A percentile compares a stretch with the other conserved stretches of the same genome.
Evolutionary conservation across 2,888 invertebrate genomes (phyloP).

Genomic region (Leptinotarsa peninsularis): DNA sequence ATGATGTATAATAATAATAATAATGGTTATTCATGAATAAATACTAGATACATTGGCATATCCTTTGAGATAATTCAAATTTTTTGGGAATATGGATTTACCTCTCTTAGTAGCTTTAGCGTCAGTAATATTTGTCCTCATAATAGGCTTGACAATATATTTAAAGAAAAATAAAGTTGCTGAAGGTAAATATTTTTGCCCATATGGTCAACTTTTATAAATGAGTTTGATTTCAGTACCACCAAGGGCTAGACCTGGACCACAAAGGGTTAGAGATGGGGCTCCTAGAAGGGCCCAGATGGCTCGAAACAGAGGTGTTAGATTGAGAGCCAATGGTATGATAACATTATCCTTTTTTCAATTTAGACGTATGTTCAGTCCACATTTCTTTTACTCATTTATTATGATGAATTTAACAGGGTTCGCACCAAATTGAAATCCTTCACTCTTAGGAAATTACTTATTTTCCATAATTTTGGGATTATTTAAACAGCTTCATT

Average conservation of each 20-base stretch:
- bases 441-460: too few relatives aligned
- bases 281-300: conserved; percentile 78
- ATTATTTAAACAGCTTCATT: too few relatives aligned
- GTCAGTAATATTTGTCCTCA: conserved; percentile 60
- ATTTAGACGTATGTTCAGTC: too few relatives aligned
- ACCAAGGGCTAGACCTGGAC: conserved; percentile 55
- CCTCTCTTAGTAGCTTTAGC: conserved; percentile 66
- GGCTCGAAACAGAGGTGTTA: conserved; percentile 78
- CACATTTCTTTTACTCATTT: too few relatives aligned
- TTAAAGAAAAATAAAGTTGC: conserved; percentile 52
- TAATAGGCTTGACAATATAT: conserved; percentile 63
- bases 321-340: conserved; percentile 68
- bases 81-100: conserved; percentile 65
- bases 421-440: too few relatives aligned
- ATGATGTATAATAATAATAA: too few relatives aligned
- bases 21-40: too few relatives aligned
- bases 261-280: conserved; percentile 66
- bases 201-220: conserved; percentile 16
- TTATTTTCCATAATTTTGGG: too few relatives aligned
- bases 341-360: not conserved
- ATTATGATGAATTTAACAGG: too few relatives aligned
- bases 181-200: conserved; percentile 38
- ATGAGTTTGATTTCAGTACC: conserved; percentile 31
- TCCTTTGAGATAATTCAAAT: not conserved
- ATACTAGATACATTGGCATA: too few relatives aligned